These are phyloP conservation scores for Spodoptera picta DNA, from an alignment of 2,888 invertebrate species.

Conservation along the genomic window DNA sequence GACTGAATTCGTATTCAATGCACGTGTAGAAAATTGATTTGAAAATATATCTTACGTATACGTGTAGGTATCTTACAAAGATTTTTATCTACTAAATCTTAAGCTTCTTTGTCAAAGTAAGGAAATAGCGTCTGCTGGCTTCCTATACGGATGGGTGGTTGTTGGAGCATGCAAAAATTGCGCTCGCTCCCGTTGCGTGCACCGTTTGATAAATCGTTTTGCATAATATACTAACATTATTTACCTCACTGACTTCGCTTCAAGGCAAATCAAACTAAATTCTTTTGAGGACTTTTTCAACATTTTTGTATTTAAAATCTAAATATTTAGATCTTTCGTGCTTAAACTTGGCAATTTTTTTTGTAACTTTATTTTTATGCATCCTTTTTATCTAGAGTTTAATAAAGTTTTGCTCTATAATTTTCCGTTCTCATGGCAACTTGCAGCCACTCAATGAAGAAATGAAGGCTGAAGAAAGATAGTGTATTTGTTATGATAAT, in stretches of 20 bases:
- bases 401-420: background rate
- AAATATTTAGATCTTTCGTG: background rate
- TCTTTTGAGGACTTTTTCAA: constrained; percentile 12
- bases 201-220: constrained; percentile 46
- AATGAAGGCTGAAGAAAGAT: background rate
- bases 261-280: constrained; percentile 33
- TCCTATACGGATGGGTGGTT: background rate
- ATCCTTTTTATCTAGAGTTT: constrained; percentile 6
- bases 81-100: too few relatives aligned
- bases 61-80: too few relatives aligned
- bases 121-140: constrained; percentile 8
- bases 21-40: too few relatives aligned
- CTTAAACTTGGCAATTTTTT: constrained; percentile 9
- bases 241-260: constrained; percentile 31
- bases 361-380: constrained; percentile 4
- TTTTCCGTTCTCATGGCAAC: constrained; percentile 14
- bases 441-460: background rate
- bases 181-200: constrained; percentile 20
- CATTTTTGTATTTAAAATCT: background rate
- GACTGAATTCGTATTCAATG: too few relatives aligned
- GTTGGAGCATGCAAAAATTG: constrained; percentile 13
- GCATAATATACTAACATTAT: constrained; percentile 45
- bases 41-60: too few relatives aligned
- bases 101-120: background rate
- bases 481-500: constrained; percentile 16